A percentile compares a stretch with the other conserved stretches of the same genome.
These are phyloP conservation scores for Montipora foliosa DNA, from an alignment of 64 coral and sea anemone genomes.

Conservation along the genomic window DNA sequence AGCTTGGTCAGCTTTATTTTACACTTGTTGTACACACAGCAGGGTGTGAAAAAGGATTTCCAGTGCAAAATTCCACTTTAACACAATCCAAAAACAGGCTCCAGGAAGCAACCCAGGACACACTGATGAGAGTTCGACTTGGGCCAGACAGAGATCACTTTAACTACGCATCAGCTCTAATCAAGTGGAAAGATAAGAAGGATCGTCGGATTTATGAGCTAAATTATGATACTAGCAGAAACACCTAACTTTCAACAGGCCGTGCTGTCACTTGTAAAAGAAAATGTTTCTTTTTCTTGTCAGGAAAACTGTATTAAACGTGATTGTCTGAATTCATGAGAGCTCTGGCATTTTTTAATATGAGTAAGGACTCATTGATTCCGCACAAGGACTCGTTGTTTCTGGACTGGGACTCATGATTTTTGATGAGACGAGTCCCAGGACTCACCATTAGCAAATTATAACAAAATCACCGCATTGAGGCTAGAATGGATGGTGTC, in stretches of 20 bases:
- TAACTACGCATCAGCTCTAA: constrained; percentile 3
- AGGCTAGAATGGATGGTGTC: too few species aligned
- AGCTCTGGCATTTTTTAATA: neutral
- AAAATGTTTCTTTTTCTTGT: neutral
- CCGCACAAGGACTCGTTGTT: neutral
- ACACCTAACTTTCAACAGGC: neutral
- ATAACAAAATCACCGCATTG: neutral
- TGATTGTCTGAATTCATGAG: neutral
- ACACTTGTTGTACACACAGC: constrained; percentile 58
- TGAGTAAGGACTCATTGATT: neutral
- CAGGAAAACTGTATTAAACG: neutral
- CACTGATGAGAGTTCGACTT: constrained; percentile 60
- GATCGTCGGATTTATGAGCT: constrained; percentile 61
- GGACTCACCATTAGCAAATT: neutral
- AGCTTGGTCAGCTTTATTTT: constrained; percentile 19
- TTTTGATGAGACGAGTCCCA: neutral
- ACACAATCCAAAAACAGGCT: constrained; percentile 64
- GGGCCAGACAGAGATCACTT: constrained; percentile 66
- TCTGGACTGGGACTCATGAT: neutral
- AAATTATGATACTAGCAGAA: constrained; percentile 10
- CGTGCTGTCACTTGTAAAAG: neutral
- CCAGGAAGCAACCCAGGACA: constrained; percentile 41
- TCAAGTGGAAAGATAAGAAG: constrained; percentile 66
- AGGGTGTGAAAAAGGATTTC: constrained; percentile 66
- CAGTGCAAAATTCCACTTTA: constrained; percentile 64